Evolutionary conservation across 2,888 invertebrate genomes (phyloP), one percentile per base, ranked within the genome.

Genomic region (Choreutis nemorana): DNA sequence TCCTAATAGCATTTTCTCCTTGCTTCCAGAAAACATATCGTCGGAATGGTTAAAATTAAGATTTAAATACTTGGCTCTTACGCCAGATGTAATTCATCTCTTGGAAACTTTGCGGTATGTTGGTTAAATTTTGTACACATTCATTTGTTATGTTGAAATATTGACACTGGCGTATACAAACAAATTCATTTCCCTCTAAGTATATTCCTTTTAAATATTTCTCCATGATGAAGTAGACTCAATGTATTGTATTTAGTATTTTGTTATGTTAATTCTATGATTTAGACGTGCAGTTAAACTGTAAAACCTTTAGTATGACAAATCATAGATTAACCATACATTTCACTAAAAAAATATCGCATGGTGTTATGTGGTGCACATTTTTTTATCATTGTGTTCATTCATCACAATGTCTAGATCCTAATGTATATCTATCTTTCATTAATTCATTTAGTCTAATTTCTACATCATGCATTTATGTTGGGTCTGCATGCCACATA

Each of bases 1-100:
- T n/a, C n/a, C n/a, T n/a, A n/a, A n/a, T n/a, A n/a, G n/a, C n/a
- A n/a, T n/a, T n/a, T n/a, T n/a, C n/a, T n/a, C n/a, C n/a, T n/a
- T n/a, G n/a, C 36, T 77, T 82, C 29, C 77, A 82, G 87, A 84
- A 62, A 84, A 83, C 51, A 82, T 90, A 50, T 91, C 91, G 60
- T 65, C 82, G 44, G 83, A 86, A 71, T 94, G 93, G 93, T 70
- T 92, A 45, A 83, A 86, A 45, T 75, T 91, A 45, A 86, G 93
- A 50, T 91, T 91, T 71, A 83, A 87, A 43, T 87, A 87, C 67
- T 73, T 93, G 60, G 83, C 85, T 39, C 64, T 90, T 42, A 75
- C 85, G 11, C 73, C 85, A 29, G 89, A 90, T 42, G 85, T 89
- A 35, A 77, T 85, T 45, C 81, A 83, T 37, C 81, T 93, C 49